Evolutionary conservation across 2,797 vertebrate genomes (phyloP).

Genomic region (Ctenosaura bakeri): DNA sequence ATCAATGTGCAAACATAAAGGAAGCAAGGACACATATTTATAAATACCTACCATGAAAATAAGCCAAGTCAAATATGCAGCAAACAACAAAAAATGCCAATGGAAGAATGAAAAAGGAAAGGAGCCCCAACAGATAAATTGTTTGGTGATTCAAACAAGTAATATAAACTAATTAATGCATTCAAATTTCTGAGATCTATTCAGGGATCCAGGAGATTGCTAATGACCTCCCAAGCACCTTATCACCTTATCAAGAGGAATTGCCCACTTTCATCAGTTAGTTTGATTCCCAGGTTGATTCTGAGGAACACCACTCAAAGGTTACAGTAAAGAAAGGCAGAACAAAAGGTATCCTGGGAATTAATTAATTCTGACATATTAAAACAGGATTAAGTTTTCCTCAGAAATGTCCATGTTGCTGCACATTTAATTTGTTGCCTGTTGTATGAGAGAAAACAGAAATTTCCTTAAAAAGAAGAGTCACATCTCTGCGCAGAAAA

Average conservation of each 20-base stretch:
- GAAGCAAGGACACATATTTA: not conserved
- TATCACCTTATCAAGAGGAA: slow-evolving; percentile 16
- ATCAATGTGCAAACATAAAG: not conserved
- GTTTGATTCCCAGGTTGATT: not conserved
- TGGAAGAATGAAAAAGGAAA: not conserved
- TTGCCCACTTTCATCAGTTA: slow-evolving; percentile 8
- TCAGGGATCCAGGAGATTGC: not conserved
- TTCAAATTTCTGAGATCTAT: slow-evolving; percentile 3
- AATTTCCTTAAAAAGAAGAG: not conserved
- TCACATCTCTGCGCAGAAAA: slow-evolving; percentile 1
- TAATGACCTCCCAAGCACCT: not conserved
- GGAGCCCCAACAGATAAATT: not conserved
- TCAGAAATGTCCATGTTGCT: not conserved
- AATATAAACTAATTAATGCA: slow-evolving; percentile 20
- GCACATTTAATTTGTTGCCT: not conserved
- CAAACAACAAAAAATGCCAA: not conserved
- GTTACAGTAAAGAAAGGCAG: not conserved
- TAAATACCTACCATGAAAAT: not conserved
- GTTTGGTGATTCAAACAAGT: not conserved
- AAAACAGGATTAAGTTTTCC: not conserved
- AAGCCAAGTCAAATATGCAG: not conserved
- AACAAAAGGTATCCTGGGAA: not conserved
- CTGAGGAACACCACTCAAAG: not conserved
- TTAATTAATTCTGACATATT: slow-evolving; percentile 22
- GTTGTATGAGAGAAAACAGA: not conserved